Percentiles rank a stretch among this genome's conserved stretches.
These are phyloP conservation scores for Orcinus orca DNA, from an alignment of 2,113 vertebrate genomes.

Conservation along the genomic window DNA sequence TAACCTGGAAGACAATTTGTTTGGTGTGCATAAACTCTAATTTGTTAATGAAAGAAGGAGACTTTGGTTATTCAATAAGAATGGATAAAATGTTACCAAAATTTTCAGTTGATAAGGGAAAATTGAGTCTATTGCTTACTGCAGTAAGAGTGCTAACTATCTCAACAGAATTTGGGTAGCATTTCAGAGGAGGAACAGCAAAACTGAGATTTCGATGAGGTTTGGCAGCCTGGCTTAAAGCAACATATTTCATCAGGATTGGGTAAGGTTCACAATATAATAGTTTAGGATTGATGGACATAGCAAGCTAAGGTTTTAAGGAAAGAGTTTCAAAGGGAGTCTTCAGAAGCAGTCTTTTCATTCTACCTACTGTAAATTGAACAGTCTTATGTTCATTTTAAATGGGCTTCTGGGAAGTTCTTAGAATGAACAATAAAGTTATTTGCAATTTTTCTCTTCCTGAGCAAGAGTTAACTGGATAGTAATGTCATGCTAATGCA, in stretches of 20 bases:
- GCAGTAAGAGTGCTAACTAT: accelerated
- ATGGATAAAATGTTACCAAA: not conserved
- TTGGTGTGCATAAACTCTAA: not conserved
- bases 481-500: not conserved
- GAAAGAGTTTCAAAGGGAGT: not conserved
- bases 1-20: not conserved
- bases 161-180: not conserved
- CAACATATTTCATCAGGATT: not conserved
- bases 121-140: not conserved
- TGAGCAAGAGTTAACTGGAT: not conserved
- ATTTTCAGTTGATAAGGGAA: not conserved
- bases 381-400: not conserved
- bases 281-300: not conserved
- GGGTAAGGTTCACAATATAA: not conserved
- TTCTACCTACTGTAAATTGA: not conserved
- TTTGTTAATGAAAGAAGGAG: not conserved
- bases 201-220: not conserved
- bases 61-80: not conserved
- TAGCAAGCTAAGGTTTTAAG: not conserved
- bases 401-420: not conserved
- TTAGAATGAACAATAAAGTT: not conserved
- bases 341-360: not conserved
- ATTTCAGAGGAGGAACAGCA: not conserved
- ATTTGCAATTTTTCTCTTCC: not conserved
- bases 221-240: not conserved